Evolutionary conservation across 1,140 invertebrate species (phyloP).

Genomic region (Magallana ariakensis): DNA sequence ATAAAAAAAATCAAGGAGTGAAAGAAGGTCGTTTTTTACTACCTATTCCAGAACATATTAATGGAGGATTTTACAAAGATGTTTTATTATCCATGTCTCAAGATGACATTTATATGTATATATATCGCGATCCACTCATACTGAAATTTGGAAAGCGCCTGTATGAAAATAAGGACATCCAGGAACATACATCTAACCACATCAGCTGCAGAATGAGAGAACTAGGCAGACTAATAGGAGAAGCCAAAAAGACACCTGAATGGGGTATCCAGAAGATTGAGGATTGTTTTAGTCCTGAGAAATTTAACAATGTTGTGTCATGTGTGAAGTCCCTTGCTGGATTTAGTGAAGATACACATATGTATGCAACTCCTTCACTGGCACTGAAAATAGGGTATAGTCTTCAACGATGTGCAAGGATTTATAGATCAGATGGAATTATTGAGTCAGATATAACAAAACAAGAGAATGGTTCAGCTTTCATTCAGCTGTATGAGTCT

Average conservation of each 20-base stretch:
- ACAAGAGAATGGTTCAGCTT: slow-evolving; percentile 11
- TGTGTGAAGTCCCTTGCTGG: slow-evolving; percentile 37
- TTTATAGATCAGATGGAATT: slow-evolving; percentile 30
- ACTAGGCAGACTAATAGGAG: not conserved
- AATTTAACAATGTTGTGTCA: not conserved
- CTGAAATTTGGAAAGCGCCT: not conserved
- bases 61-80: not conserved
- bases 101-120: not conserved
- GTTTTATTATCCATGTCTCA: not conserved
- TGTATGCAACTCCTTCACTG: slow-evolving; percentile 28
- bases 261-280: not conserved
- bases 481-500: not conserved
- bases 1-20: not conserved
- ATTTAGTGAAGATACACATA: slow-evolving; percentile 25
- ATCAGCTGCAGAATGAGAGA: not conserved
- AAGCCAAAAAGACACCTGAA: not conserved
- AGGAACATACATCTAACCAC: not conserved
- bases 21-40: not conserved
- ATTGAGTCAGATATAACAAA: slow-evolving; percentile 7
- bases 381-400: slow-evolving; percentile 32
- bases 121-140: not conserved
- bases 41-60: no score
- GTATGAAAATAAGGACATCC: not conserved
- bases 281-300: no score
- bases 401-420: slow-evolving; percentile 19